Base-by-base conservation (phyloP, 1,140 invertebrate genomes). In the Drosophila seguyi region DNA sequence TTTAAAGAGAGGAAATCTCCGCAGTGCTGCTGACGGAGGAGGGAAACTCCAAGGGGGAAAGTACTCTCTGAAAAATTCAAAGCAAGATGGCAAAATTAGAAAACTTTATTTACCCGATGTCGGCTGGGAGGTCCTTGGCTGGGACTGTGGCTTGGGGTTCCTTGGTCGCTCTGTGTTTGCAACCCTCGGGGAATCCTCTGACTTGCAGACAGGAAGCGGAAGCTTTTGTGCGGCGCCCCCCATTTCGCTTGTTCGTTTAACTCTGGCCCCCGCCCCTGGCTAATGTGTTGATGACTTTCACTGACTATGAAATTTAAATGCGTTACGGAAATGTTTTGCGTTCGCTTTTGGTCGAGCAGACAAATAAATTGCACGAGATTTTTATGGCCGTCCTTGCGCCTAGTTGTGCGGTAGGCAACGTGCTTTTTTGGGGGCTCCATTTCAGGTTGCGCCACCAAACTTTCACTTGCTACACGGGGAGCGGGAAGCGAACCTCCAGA, bases 251-350 rank as follows among this genome's bases (percentile, higher is more conserved):
- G 39, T 55, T 56, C 61, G 75, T 65, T 65, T 77, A 47, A 77
- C 63, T 62, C n/a, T 18, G 39, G 31, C 45, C 36, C 29, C 42
- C 14, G 8, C 39, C 41, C 31, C 31, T 27, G 41, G 25, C 50
- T 48, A 65, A 79, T 78, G 90, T 90, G 85, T 85, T 91, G 90
- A 91, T 87, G 85, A 87, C 90, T 86, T 91, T 91, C 87, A 87
- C 82, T 91, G 83, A 80, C 88, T 91, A 83, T 86, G 79, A 86
- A 90, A 91, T 91, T 90, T 79, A 90, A 91, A 91, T 91, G 90
- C 75, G 90, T 79, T 77, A 87, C 90, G 90, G 85, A 91, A 91
- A 90, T 91, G 85, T 79, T 75, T 90, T 71, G 81, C 77, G 53
- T 75, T 73, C 38, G 68, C 68, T 78, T 66, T 52, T 48, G 48